Percentiles rank a stretch among this genome's conserved stretches.
phyloP scores from a whole-genome alignment of 2,888 invertebrate genomes.

The Torymus aiolomorphi region DNA sequence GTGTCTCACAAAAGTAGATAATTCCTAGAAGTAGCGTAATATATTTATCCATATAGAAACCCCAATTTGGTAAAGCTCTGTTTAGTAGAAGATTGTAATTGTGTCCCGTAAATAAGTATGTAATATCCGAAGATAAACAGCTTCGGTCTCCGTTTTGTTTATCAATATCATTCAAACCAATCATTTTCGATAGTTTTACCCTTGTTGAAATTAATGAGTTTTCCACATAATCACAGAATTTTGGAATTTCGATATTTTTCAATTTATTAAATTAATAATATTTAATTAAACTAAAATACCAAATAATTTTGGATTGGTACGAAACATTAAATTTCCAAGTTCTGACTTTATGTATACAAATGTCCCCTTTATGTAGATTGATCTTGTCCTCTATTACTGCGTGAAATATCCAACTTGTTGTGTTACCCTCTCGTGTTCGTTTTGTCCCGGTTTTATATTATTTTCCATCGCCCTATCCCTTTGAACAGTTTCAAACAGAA shows the following conservation, averaged over 20 bases:
- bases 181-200: background rate
- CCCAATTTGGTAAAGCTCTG: conserved; percentile 25
- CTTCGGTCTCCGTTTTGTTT: conserved; percentile 17
- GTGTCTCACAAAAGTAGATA: conserved; percentile 3
- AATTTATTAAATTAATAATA: background rate
- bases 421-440: background rate
- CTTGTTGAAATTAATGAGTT: conserved; percentile 5
- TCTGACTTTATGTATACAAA: no score
- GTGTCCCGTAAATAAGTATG: background rate
- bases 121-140: conserved; percentile 17
- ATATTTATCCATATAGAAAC: conserved; percentile 14
- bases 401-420: conserved; percentile 53
- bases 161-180: background rate
- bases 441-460: background rate
- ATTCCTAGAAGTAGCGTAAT: background rate
- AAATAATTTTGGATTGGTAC: no score
- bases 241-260: background rate
- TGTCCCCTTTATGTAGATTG: no score
- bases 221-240: conserved; percentile 11
- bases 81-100: conserved; percentile 42
- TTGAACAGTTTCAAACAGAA: background rate
- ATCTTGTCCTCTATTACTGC: conserved; percentile 46
- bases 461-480: conserved; percentile 2
- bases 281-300: no score
- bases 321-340: no score